These are phyloP conservation scores for Diploptera punctata DNA, from an alignment of 2,888 invertebrate species.

Conservation along the genomic window DNA sequence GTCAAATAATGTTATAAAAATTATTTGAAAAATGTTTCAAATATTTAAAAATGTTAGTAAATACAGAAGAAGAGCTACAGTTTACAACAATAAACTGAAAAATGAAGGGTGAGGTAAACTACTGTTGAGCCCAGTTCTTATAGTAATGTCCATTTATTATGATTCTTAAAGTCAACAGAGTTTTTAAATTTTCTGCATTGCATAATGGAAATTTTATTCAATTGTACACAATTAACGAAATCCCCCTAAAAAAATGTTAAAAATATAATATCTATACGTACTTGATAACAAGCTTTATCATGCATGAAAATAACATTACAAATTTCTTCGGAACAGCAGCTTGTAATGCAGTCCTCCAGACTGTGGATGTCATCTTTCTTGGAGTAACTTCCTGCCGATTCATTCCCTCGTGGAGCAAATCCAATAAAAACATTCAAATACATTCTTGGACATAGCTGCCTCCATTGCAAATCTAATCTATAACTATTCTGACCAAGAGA, in stretches of 20 bases:
- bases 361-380: conserved; percentile 43
- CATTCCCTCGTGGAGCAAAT: conserved; percentile 46
- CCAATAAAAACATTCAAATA: conserved; percentile 38
- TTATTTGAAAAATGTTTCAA: too few species aligned
- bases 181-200: too few species aligned
- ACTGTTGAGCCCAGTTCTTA: too few species aligned
- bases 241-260: neutral
- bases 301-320: conserved; percentile 84
- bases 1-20: too few species aligned
- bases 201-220: too few species aligned
- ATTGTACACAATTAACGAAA: too few species aligned
- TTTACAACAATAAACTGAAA: too few species aligned
- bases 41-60: too few species aligned
- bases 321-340: conserved; percentile 68
- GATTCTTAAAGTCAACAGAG: too few species aligned
- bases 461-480: conserved; percentile 36
- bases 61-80: too few species aligned
- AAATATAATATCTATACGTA: conserved; percentile 50
- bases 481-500: conserved; percentile 1
- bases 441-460: conserved; percentile 39
- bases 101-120: too few species aligned
- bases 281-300: conserved; percentile 77
- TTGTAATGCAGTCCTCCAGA: conserved; percentile 68
- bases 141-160: too few species aligned
- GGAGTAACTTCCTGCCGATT: conserved; percentile 47